A percentile compares a stretch with the other conserved stretches of the same genome.
Evolutionary conservation across 2,888 invertebrate species (phyloP).

Genomic region (Synergus japonicus): DNA sequence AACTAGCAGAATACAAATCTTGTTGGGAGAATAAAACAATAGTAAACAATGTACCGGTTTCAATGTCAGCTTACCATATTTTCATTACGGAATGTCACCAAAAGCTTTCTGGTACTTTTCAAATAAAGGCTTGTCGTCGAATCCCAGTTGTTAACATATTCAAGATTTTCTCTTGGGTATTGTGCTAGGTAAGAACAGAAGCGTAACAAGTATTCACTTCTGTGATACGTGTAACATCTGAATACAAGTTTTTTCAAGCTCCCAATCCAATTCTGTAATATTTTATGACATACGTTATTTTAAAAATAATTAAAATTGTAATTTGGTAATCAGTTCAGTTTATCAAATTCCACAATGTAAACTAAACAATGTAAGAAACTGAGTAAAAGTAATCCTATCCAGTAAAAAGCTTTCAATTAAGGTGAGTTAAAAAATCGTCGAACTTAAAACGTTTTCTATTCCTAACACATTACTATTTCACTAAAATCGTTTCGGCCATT

Average conservation of each 20-base stretch:
- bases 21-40: too few species aligned
- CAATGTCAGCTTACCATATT: constrained; percentile 80
- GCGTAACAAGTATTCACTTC: constrained; percentile 84
- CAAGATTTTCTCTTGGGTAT: constrained; percentile 82
- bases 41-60: background rate
- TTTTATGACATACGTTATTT: background rate
- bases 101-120: constrained; percentile 82
- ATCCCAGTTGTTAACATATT: constrained; percentile 86
- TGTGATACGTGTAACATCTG: constrained; percentile 85
- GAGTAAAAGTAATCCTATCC: too few species aligned
- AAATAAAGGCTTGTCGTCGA: constrained; percentile 86
- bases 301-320: background rate
- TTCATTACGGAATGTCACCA: constrained; percentile 88
- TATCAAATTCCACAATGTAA: too few species aligned
- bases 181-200: constrained; percentile 85
- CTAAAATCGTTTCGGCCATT: too few species aligned
- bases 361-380: too few species aligned
- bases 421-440: too few species aligned
- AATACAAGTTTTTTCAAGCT: constrained; percentile 83
- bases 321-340: too few species aligned
- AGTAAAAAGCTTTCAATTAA: too few species aligned
- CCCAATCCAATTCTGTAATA: constrained; percentile 80
- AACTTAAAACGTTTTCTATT: too few species aligned
- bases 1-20: too few species aligned
- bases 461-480: too few species aligned